phyloP scores from a whole-genome alignment of 2,797 vertebrate genomes.

The Tragopan temminckii region DNA sequence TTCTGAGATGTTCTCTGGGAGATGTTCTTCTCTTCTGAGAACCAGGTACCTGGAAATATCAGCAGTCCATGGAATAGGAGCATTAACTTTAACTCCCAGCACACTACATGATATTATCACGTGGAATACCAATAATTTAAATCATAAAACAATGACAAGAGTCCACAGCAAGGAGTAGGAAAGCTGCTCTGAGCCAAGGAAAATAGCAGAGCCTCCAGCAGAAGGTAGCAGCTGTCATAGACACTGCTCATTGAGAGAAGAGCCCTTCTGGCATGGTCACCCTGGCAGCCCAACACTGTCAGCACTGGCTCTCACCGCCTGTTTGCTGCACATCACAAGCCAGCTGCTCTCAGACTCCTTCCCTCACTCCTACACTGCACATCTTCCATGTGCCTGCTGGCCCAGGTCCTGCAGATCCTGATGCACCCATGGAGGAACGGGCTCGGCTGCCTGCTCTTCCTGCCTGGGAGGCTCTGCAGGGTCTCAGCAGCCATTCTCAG shows the following conservation, averaged over 20 bases:
- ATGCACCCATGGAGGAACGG: neutral
- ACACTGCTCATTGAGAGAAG: neutral
- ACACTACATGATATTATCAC: no score
- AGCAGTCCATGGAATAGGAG: no score
- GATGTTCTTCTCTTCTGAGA: no score
- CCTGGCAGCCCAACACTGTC: accelerated
- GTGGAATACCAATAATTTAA: no score
- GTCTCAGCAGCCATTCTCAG: slow-evolving; percentile 74
- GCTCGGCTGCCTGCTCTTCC: neutral
- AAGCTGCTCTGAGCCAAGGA: neutral
- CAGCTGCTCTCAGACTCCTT: neutral
- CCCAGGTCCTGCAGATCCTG: slow-evolving; percentile 41
- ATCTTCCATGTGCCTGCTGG: neutral
- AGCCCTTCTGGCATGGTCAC: neutral
- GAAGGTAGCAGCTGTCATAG: neutral
- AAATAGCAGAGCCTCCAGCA: neutral
- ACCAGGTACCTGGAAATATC: no score
- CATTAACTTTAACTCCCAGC: no score
- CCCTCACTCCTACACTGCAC: accelerated
- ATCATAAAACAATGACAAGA: no score
- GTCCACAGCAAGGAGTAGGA: neutral
- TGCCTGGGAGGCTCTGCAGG: accelerated
- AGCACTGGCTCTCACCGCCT: neutral
- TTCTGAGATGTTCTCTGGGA: no score
- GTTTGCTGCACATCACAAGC: accelerated